Evolutionary conservation across 2,113 vertebrate genomes (phyloP), one percentile per base, ranked within the genome.

Genomic region (Baryphthengus martii): DNA sequence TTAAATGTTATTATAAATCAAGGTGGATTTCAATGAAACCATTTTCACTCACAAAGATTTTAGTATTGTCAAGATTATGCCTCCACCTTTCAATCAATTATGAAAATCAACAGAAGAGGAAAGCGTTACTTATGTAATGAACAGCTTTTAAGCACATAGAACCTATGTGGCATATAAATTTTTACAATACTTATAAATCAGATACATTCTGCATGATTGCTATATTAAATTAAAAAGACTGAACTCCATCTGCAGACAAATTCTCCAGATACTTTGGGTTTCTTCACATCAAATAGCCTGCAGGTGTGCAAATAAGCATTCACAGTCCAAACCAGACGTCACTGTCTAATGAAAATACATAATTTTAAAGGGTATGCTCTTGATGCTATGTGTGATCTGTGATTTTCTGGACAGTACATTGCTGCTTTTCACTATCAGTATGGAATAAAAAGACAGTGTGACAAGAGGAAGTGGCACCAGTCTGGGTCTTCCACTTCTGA

Each of bases 261-360:
- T 91, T 95, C 76, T 92, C 83, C 66, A 86, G 78, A 33, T 56
- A 86, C 55, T 52, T 81, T 47, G 45, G 37, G 35, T 49, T 70
- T 76, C 56, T 94, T 88, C 58, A 61, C 47, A 93, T 82, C 65
- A 89, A 92, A 86, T 72, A 94, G 85, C 82, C 73, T 68, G 75
- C 91, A 96, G 94, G 91, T 97, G 74, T 94, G 83, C 85, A 97
- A 95, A 97, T 88, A 95, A 96, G 47, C 39, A 73, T 79, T 88
- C 78, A 29, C 3, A 62, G 90, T 35, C 85, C 72, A 66, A 44
- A 73, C 28, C 90, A 97, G 97, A 90, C 97, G 91, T 95, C 94
- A 93, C 63, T 61, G 68, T 66, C 94, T 96, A 93, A 97, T 97
- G 95, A 94, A 96, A 97, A 96, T 66, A 79, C 24, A 56, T 77